These are phyloP conservation scores for Andricus quercusramuli DNA, from an alignment of 2,888 invertebrate species.

Conservation along the genomic window DNA sequence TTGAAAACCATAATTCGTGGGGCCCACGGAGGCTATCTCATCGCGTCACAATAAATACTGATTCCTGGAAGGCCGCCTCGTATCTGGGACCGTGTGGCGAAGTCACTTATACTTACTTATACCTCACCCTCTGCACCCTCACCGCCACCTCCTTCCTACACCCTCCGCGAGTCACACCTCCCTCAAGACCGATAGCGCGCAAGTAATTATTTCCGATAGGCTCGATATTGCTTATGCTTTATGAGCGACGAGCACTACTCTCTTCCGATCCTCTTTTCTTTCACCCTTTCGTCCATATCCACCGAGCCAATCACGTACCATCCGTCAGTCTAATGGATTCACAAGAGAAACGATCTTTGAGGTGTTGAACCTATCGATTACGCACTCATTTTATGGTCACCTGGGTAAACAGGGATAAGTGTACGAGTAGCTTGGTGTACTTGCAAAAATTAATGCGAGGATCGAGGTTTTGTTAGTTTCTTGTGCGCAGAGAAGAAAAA, in stretches of 20 bases:
- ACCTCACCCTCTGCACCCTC: conserved; percentile 59
- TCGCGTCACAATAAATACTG: conserved; percentile 78
- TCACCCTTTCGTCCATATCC: conserved; percentile 57
- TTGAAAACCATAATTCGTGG: conserved; percentile 78
- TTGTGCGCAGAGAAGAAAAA: neutral
- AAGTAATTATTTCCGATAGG: conserved; percentile 74
- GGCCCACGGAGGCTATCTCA: conserved; percentile 70
- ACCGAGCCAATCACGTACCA: conserved; percentile 66
- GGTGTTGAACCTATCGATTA: conserved; percentile 38
- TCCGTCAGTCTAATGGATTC: conserved; percentile 68
- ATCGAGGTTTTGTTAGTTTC: neutral
- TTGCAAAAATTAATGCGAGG: neutral
- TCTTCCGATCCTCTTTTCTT: conserved; percentile 32
- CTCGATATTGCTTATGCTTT: conserved; percentile 68
- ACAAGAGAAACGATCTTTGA: conserved; percentile 11
- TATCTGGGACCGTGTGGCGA: conserved; percentile 60
- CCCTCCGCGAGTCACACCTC: conserved; percentile 56
- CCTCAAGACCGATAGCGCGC: conserved; percentile 69
- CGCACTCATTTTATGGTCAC: conserved; percentile 21
- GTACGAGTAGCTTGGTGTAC: neutral
- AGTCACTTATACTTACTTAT: conserved; percentile 75
- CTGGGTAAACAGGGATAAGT: neutral
- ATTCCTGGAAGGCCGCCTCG: conserved; percentile 76
- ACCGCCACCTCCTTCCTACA: conserved; percentile 15
- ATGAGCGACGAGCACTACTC: conserved; percentile 54